Evolutionary conservation across 2,113 vertebrate species (phyloP).

Genomic region (Craseonycteris thonglongyai): DNA sequence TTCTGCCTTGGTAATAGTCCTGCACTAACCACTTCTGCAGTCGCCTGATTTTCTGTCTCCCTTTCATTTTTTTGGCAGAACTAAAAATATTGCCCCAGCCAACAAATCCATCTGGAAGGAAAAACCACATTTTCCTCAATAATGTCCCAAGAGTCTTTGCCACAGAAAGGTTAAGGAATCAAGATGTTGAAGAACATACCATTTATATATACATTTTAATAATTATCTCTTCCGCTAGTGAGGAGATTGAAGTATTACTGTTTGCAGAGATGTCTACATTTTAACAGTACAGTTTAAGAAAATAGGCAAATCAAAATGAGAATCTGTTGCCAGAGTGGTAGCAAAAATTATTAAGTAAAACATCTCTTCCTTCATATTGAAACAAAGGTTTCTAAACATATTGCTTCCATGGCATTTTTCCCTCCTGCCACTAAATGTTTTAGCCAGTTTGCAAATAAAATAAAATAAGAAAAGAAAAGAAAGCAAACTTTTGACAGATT

Average conservation of each 20-base stretch:
- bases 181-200: slow-evolving; percentile 65
- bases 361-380: slow-evolving; percentile 1
- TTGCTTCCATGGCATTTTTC: slow-evolving; percentile 22
- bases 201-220: slow-evolving; percentile 5
- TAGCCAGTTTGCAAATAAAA: slow-evolving; percentile 30
- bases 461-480: not conserved
- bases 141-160: slow-evolving; percentile 76
- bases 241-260: slow-evolving; percentile 45
- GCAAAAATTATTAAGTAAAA: slow-evolving; percentile 61
- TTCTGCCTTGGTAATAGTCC: slow-evolving; percentile 90
- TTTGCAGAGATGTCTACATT: slow-evolving; percentile 42
- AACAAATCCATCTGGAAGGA: slow-evolving; percentile 79
- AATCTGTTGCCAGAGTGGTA: slow-evolving; percentile 24
- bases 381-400: slow-evolving; percentile 50
- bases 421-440: slow-evolving; percentile 11
- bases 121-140: slow-evolving; percentile 80
- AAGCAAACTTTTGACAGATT: slow-evolving; percentile 66
- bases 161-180: slow-evolving; percentile 77
- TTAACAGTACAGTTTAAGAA: slow-evolving; percentile 50
- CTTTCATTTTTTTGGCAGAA: slow-evolving; percentile 84
- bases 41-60: slow-evolving; percentile 85
- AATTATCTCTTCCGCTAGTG: slow-evolving; percentile 71
- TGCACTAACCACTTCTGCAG: slow-evolving; percentile 89
- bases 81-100: slow-evolving; percentile 81
- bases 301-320: slow-evolving; percentile 29